A percentile compares a stretch with the other conserved stretches of the same genome.
Evolutionary conservation across 2,113 vertebrate species (phyloP).

Genomic region (Oxyruncus cristatus): DNA sequence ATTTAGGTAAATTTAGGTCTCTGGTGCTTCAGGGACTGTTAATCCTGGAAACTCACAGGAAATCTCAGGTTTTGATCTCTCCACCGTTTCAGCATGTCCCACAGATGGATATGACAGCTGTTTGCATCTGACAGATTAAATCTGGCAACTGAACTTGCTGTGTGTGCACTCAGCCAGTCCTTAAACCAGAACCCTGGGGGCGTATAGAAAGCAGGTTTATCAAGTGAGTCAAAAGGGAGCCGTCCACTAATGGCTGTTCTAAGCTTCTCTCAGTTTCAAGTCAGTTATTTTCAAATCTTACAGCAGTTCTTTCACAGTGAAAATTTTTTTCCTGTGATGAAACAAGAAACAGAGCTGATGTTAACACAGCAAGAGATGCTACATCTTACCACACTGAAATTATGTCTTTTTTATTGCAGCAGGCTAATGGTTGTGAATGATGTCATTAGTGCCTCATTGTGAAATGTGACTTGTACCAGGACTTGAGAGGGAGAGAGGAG

Average conservation of each 20-base stretch:
- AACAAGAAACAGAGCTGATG: not conserved
- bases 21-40: not conserved
- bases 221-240: slow-evolving; percentile 29
- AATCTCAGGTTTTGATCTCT: slow-evolving; percentile 37
- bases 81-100: slow-evolving; percentile 17
- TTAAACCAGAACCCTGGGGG: slow-evolving; percentile 46
- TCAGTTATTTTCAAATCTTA: slow-evolving; percentile 49
- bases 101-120: slow-evolving; percentile 49
- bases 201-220: slow-evolving; percentile 50
- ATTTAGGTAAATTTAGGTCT: not conserved
- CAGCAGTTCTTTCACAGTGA: slow-evolving; percentile 7
- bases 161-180: slow-evolving; percentile 24
- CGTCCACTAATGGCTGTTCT: slow-evolving; percentile 49
- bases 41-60: not conserved
- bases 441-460: not conserved
- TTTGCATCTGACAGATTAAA: slow-evolving; percentile 57
- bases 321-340: slow-evolving; percentile 8
- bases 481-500: not conserved
- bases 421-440: not conserved
- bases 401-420: not conserved
- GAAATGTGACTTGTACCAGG: not conserved
- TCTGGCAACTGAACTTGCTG: slow-evolving; percentile 54
- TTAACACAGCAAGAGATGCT: not conserved
- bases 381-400: not conserved
- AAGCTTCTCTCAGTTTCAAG: slow-evolving; percentile 61